Evolutionary conservation across 2,797 vertebrate species (phyloP), one percentile per base, ranked within the genome.

Genomic region (Streptopelia turtur): DNA sequence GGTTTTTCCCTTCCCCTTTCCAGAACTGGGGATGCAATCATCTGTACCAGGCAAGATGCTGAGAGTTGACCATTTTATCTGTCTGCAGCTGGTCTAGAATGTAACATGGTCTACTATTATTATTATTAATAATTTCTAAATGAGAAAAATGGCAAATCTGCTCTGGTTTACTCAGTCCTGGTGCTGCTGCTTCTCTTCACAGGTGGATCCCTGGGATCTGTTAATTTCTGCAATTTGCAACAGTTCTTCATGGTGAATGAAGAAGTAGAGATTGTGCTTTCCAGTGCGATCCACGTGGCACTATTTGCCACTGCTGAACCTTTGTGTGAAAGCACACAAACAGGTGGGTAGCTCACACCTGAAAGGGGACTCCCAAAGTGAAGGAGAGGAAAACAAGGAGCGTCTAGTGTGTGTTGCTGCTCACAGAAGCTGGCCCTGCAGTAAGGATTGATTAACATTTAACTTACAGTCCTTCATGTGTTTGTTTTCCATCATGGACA

Each of bases 231-330:
- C 45, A 33, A 2, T 91, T 91, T 74, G 12, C 28, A 71, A 5
- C 27, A 50, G 68, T 41, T 21, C 8, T 93, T 22, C 21, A 50
- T 41, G 69, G 23, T 37, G n/a, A 24, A 12, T 60, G 43, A 43
- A 85, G 47, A 75, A 56, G 27, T 10, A 20, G 16, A 89, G 23
- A 37, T 14, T 18, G 9, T 0, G 0, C 68, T 77, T 91, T 60
- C 31, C 45, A 84, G 53, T 1, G 4, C 0, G 2, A 28, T 41
- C 20, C 9, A 3, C 7, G 10, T 6, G 4, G 28, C 1, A 2
- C 33, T 6, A 1, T n/a, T 72, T 71, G 45, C 25, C 2, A 3
- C 49, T 52, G 69, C 24, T 93, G 83, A 60, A 47, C 23, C 0
- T 2, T 18, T 33, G 5, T 1, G 3, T 64, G 41, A 61, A 83